phyloP scores from a whole-genome alignment of 2,797 vertebrate species.

The Melanotaenia trifasciata region DNA sequence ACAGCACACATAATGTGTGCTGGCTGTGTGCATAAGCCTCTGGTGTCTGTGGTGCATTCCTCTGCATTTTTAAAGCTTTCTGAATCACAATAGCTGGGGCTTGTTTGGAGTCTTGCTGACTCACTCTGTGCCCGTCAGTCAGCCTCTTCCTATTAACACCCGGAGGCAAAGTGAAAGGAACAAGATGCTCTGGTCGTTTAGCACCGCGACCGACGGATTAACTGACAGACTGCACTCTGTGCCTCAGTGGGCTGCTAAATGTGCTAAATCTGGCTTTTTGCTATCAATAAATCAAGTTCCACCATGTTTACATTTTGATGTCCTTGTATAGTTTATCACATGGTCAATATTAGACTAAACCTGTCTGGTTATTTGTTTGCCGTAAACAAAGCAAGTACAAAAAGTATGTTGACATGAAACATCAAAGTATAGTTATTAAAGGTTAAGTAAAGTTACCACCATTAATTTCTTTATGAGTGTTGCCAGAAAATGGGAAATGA shows the following conservation, averaged over 20 bases:
- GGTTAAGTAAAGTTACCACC: not conserved
- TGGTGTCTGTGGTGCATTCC: slow-evolving; percentile 16
- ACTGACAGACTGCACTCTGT: slow-evolving; percentile 17
- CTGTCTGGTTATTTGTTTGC: not conserved
- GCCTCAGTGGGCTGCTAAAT: not conserved
- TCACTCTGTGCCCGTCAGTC: slow-evolving; percentile 59
- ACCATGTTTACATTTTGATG: slow-evolving; percentile 6
- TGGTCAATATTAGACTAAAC: slow-evolving; percentile 3
- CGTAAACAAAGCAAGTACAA: not conserved
- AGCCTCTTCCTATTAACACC: slow-evolving; percentile 61
- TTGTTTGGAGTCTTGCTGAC: slow-evolving; percentile 60
- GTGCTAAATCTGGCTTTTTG: slow-evolving; percentile 21
- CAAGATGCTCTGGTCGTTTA: slow-evolving; percentile 54
- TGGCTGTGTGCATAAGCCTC: slow-evolving; percentile 3
- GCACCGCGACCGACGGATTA: slow-evolving; percentile 26
- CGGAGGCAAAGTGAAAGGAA: slow-evolving; percentile 53
- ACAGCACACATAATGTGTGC: slow-evolving; percentile 1
- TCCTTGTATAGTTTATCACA: not conserved
- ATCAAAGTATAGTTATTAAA: not conserved
- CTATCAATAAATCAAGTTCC: not conserved
- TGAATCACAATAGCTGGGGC: slow-evolving; percentile 57
- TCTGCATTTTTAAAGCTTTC: slow-evolving; percentile 31
- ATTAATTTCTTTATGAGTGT: not conserved
- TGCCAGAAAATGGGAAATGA: not conserved
- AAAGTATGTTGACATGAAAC: not conserved